phyloP scores from a whole-genome alignment of 2,888 invertebrate genomes.

The Carpatolechia fugitivella region DNA sequence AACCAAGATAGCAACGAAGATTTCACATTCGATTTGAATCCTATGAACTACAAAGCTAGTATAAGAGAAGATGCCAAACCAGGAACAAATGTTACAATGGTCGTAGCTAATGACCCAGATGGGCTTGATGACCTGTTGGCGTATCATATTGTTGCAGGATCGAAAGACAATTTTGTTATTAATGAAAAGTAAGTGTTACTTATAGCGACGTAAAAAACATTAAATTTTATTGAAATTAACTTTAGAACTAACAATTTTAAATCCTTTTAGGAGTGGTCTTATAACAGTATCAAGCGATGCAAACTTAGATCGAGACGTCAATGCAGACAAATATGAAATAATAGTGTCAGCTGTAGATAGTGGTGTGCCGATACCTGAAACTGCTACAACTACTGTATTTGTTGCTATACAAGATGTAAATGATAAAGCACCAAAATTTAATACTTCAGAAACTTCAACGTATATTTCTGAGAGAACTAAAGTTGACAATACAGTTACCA shows the following conservation, averaged over 20 bases:
- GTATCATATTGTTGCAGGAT: conserved; percentile 85
- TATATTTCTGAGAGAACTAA: conserved; percentile 85
- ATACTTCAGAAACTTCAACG: conserved; percentile 80
- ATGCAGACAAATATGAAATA: conserved; percentile 83
- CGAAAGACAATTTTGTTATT: conserved; percentile 88
- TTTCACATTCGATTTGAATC: conserved; percentile 78
- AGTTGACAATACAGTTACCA: conserved; percentile 81
- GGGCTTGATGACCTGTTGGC: conserved; percentile 84
- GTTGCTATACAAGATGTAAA: conserved; percentile 88
- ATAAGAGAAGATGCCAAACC: conserved; percentile 84
- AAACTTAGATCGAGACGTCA: conserved; percentile 83
- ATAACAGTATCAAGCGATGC: conserved; percentile 87
- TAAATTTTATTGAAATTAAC: no score
- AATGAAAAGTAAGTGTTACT: conserved; percentile 81
- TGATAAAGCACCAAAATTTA: conserved; percentile 89
- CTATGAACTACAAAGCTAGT: conserved; percentile 84
- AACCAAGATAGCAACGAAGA: conserved; percentile 56
- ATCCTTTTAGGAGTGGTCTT: conserved; percentile 79
- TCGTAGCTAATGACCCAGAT: conserved; percentile 88
- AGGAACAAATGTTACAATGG: conserved; percentile 84
- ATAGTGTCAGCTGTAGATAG: conserved; percentile 87
- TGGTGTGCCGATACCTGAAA: conserved; percentile 86
- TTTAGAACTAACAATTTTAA: no score
- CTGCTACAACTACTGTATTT: conserved; percentile 86
- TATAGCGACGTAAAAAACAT: no score